phyloP scores from a whole-genome alignment of 1,140 invertebrate species.

The Ceratosolen solmsi region DNA sequence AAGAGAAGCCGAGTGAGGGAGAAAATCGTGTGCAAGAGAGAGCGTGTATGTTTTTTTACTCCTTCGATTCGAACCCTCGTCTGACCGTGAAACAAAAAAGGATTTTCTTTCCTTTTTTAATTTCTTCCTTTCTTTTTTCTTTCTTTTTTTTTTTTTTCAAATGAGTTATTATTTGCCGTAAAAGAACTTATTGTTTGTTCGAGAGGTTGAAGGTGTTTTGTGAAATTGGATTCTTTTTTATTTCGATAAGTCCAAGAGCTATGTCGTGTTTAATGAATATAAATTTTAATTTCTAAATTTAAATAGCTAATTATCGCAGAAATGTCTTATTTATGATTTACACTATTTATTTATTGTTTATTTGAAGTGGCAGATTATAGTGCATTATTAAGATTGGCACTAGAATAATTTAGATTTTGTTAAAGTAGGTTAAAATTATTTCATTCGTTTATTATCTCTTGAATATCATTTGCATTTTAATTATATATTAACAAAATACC shows the following conservation, averaged over 20 bases:
- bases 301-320: neutral
- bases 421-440: too few relatives aligned
- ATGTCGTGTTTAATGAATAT: neutral
- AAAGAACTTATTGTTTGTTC: slow-evolving; percentile 17
- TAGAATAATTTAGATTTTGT: neutral
- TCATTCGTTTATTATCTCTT: too few relatives aligned
- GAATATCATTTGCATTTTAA: too few relatives aligned
- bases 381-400: neutral
- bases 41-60: slow-evolving; percentile 1
- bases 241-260: neutral
- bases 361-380: neutral
- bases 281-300: slow-evolving; percentile 13
- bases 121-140: neutral
- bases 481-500: too few relatives aligned
- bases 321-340: neutral
- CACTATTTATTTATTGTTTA: neutral
- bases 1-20: neutral
- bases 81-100: slow-evolving; percentile 20
- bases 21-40: neutral
- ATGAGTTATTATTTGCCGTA: slow-evolving; percentile 45
- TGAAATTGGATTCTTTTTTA: slow-evolving; percentile 14
- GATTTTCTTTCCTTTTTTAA: neutral
- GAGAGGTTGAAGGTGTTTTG: neutral
- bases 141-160: neutral
- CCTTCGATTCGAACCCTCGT: neutral